Percentiles rank a stretch among this genome's conserved stretches.
These are phyloP conservation scores for Ochotona princeps DNA, from an alignment of 2,113 vertebrate genomes.

Conservation along the genomic window DNA sequence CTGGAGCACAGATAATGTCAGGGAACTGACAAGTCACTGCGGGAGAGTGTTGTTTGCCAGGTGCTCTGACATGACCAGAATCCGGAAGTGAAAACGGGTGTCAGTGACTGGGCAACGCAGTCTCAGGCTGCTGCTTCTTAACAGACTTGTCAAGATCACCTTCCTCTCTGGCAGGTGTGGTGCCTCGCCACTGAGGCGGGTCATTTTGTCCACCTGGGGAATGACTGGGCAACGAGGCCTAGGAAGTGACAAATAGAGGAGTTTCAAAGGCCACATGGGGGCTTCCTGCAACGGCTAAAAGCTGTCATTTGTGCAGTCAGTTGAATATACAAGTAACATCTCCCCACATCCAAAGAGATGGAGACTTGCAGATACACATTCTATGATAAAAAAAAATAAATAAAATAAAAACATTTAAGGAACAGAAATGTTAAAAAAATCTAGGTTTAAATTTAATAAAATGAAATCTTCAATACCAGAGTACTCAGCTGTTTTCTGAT, in stretches of 20 bases:
- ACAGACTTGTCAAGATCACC: conserved; percentile 70
- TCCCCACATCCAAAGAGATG: not conserved
- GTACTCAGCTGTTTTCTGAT: not conserved
- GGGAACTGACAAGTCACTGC: conserved; percentile 65
- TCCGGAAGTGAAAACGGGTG: conserved; percentile 64
- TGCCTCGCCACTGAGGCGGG: not conserved
- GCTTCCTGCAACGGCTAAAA: conserved; percentile 17
- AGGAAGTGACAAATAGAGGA: conserved; percentile 50
- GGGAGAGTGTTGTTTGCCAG: conserved; percentile 57
- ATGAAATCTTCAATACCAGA: not conserved
- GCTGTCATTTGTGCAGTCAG: conserved; percentile 66
- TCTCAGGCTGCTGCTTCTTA: conserved; percentile 55
- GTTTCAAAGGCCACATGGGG: conserved; percentile 30
- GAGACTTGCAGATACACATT: not conserved
- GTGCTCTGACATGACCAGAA: conserved; percentile 69
- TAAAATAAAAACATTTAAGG: too few species aligned
- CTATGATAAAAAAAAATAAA: not conserved
- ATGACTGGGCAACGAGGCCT: not conserved
- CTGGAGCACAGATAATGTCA: conserved; percentile 60
- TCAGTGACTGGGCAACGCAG: conserved; percentile 9
- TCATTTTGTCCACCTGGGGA: conserved; percentile 18
- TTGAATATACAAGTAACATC: conserved; percentile 38
- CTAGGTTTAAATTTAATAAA: not conserved
- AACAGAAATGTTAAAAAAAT: not conserved
- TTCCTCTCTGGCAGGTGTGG: not conserved